Evolutionary conservation across 2,113 vertebrate genomes (phyloP).

Genomic region (Apodemus sylvaticus): DNA sequence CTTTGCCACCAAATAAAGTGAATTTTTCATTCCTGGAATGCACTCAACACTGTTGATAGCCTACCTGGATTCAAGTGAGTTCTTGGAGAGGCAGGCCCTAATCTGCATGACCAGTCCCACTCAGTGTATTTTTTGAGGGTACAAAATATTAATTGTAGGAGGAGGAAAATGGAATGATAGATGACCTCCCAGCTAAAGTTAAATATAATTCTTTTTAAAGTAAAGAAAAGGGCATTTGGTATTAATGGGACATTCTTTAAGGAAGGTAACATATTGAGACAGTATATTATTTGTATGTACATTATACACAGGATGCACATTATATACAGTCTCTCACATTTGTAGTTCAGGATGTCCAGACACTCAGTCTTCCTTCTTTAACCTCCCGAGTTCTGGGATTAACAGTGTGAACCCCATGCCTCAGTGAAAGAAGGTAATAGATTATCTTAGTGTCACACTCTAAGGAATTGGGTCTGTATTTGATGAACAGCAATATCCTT

Average conservation of each 20-base stretch:
- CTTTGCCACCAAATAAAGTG: constrained; percentile 21
- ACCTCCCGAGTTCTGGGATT: not conserved
- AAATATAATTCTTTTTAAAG: not conserved
- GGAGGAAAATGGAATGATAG: not conserved
- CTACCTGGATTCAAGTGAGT: not conserved
- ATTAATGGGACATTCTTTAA: not conserved
- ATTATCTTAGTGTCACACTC: constrained; percentile 52
- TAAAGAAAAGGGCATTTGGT: not conserved
- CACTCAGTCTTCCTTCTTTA: not conserved
- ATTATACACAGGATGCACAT: too few species aligned
- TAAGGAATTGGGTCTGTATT: constrained; percentile 13
- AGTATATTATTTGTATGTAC: too few species aligned
- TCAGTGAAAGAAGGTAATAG: constrained; percentile 10
- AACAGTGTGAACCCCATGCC: not conserved
- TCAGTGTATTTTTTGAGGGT: not conserved
- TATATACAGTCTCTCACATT: not conserved
- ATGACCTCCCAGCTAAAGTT: not conserved
- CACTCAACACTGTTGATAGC: not conserved
- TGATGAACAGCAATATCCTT: constrained; percentile 38
- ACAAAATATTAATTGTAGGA: constrained; percentile 36
- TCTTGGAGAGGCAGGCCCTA: not conserved
- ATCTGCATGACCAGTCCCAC: not conserved
- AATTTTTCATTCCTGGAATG: constrained; percentile 35
- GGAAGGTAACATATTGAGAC: constrained; percentile 6
- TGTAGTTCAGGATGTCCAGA: not conserved